Evolutionary conservation across 2,888 invertebrate species (phyloP), one percentile per base, ranked within the genome.

Genomic region (Heliconius aoede): DNA sequence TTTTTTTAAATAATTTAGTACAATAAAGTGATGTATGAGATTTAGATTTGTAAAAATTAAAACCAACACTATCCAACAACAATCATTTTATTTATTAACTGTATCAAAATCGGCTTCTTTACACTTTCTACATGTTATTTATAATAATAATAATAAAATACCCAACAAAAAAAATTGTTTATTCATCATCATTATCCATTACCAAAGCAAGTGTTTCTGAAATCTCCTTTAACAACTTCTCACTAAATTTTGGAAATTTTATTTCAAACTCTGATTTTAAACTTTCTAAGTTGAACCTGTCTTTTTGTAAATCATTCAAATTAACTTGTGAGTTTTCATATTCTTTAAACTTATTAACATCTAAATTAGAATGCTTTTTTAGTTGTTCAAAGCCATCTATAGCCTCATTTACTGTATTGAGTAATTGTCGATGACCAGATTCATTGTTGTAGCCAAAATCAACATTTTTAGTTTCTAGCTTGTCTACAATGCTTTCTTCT

Each of bases 391-490:
- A 80, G 0, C 92, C 92, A 0, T 89, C 86, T 0, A 93, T 87
- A 1, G 94, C 91, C 64, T 94, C 93, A 0, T 88, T 90, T 0
- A 95, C 91, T 0, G 93, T 92, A 1, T 94, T 91, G 1, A 94
- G 69, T 0, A 95, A 79, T 74, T 94, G 90, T 65, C 89, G 86
- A 73, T 93, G 93, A 0, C 94, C 93, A 0, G 86, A 87, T 0
- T 86, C 84, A 32, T 91, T 87, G 30, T 88, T 81, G 72, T 88
- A 93, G 0, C 94, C 94, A 71, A 94, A 90, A 46, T 94, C 91
- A 0, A 94, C 85, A 15, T 93, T 91, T 74, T 89, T 91, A 0
- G 89, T 87, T 36, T 89, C 85, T 0, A 94, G 81, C 72, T 86
- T 90, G 79, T 94, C 88, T 0, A 94, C 82, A 62, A 84, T 87